Evolutionary conservation across 2,113 vertebrate genomes (phyloP).

Genomic region (Neodontobutis hainanensis): DNA sequence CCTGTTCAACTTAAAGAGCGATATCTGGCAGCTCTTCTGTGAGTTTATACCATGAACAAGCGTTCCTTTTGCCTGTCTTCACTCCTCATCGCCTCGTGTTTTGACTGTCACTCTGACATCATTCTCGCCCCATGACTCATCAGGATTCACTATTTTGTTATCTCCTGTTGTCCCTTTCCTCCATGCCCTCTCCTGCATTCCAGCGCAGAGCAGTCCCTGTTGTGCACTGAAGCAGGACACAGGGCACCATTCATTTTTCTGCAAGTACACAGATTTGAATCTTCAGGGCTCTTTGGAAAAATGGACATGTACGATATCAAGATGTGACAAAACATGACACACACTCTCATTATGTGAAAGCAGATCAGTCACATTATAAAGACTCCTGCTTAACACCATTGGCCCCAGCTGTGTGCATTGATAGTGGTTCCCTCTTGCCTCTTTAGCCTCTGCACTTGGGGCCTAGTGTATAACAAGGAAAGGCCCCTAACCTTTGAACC

Average conservation of each 20-base stretch:
- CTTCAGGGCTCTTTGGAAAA: slow-evolving; percentile 2
- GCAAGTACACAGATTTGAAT: slow-evolving; percentile 8
- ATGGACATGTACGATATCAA: background rate
- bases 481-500: slow-evolving; percentile 60
- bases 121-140: slow-evolving; percentile 40
- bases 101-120: slow-evolving; percentile 34
- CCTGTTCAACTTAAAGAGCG: background rate
- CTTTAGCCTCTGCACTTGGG: slow-evolving; percentile 54
- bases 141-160: slow-evolving; percentile 38
- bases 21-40: slow-evolving; percentile 11
- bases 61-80: slow-evolving; percentile 7
- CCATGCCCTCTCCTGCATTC: slow-evolving; percentile 1
- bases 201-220: slow-evolving; percentile 40
- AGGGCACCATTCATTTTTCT: slow-evolving; percentile 8
- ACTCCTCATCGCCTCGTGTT: slow-evolving; percentile 30
- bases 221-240: slow-evolving; percentile 20
- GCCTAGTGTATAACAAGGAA: slow-evolving; percentile 51
- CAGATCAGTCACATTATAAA: slow-evolving; percentile 22
- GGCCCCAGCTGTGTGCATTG: slow-evolving; percentile 30
- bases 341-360: slow-evolving; percentile 27
- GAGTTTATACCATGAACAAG: slow-evolving; percentile 1
- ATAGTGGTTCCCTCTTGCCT: slow-evolving; percentile 57
- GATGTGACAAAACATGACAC: slow-evolving; percentile 32
- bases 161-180: slow-evolving; percentile 23
- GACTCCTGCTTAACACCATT: slow-evolving; percentile 44